Percentiles rank a stretch among this genome's conserved stretches.
These are phyloP conservation scores for Ectemnius continuus DNA, from an alignment of 2,888 invertebrate genomes.

Conservation along the genomic window DNA sequence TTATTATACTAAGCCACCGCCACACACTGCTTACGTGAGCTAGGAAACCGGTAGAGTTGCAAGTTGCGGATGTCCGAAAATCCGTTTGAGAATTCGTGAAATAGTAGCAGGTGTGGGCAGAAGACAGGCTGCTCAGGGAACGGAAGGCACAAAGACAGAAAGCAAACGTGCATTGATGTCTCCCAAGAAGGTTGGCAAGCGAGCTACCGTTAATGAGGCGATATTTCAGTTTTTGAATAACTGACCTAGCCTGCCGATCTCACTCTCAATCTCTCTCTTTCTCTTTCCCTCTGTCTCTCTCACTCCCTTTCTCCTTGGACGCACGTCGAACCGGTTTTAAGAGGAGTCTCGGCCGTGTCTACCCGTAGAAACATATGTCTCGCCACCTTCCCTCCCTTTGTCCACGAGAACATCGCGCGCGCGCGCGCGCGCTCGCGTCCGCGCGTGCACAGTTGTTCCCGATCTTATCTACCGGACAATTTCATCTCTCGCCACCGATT, in stretches of 20 bases:
- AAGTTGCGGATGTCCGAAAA: too few relatives aligned
- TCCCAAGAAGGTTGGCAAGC: conserved; percentile 48
- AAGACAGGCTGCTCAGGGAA: background rate
- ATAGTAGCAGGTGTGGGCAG: background rate
- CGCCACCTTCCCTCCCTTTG: conserved; percentile 26
- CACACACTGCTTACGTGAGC: too few relatives aligned
- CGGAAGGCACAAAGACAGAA: background rate
- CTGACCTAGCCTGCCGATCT: conserved; percentile 66
- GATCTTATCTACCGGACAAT: background rate
- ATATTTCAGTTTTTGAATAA: conserved; percentile 70
- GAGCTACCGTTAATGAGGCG: conserved; percentile 65
- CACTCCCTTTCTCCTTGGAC: conserved; percentile 23
- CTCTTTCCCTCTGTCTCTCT: too few relatives aligned
- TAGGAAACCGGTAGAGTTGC: too few relatives aligned
- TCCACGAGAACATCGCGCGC: conserved; percentile 8
- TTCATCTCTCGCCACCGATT: background rate
- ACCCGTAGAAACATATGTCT: conserved; percentile 55
- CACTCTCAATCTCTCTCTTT: too few relatives aligned
- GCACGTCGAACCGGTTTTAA: conserved; percentile 68
- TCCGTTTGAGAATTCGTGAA: too few relatives aligned
- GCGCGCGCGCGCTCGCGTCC: conserved; percentile 19
- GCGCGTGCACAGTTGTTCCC: conserved; percentile 8
- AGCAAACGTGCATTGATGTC: conserved; percentile 11
- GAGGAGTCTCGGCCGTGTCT: conserved; percentile 59
- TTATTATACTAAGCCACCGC: background rate